Evolutionary conservation across 2,888 invertebrate species (phyloP).

Genomic region (Synanthedon myopaeformis): DNA sequence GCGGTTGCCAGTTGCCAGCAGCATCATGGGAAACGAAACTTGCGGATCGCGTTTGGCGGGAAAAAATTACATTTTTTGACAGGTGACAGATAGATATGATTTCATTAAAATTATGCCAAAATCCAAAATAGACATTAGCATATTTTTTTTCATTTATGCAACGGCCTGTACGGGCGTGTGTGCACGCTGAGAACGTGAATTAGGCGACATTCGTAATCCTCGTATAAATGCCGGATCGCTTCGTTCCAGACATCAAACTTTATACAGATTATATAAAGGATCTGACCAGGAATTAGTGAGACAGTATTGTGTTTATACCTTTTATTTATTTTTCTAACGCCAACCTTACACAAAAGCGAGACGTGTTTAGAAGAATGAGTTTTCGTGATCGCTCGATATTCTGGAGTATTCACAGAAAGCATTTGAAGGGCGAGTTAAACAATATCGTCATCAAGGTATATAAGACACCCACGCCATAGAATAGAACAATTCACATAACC

Average conservation of each 20-base stretch:
- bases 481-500: not conserved
- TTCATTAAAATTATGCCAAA: not conserved
- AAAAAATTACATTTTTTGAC: slow-evolving; percentile 40
- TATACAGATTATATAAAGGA: not conserved
- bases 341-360: not conserved
- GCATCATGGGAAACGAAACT: slow-evolving; percentile 47
- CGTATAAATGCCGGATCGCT: slow-evolving; percentile 37
- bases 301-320: not conserved
- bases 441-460: slow-evolving; percentile 38
- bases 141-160: not conserved
- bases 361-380: not conserved
- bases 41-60: slow-evolving; percentile 43
- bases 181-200: slow-evolving; percentile 43
- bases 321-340: not conserved
- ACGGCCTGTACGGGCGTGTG: slow-evolving; percentile 34
- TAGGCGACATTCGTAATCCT: slow-evolving; percentile 34
- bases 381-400: slow-evolving; percentile 25
- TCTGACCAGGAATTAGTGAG: not conserved
- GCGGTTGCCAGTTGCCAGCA: slow-evolving; percentile 19
- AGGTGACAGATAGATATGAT: slow-evolving; percentile 18
- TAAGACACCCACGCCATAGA: slow-evolving; percentile 21
- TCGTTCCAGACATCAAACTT: slow-evolving; percentile 12
- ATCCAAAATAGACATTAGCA: not conserved
- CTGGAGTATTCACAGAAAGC: slow-evolving; percentile 25
- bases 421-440: slow-evolving; percentile 29